Conservation (phyloP, 1,140 invertebrate species). For the Drosophila santomea region DNA sequence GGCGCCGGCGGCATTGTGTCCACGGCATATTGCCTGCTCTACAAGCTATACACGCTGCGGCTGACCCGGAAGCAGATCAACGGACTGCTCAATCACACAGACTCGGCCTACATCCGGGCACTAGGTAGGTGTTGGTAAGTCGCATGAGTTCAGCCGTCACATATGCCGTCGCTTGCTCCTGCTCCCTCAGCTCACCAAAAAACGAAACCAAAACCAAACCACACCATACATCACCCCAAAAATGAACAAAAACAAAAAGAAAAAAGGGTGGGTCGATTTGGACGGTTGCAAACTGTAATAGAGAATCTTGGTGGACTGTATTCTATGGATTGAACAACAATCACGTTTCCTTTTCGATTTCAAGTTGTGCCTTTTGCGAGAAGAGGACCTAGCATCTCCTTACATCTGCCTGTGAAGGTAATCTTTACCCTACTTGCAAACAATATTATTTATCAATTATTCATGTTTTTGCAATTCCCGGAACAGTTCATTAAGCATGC, state of each 20-base stretch:
- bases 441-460: too few species aligned
- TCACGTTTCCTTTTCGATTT: conserved; percentile 10
- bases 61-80: conserved; percentile 98
- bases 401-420: conserved; percentile 11
- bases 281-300: conserved; percentile 3
- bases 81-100: conserved; percentile 96
- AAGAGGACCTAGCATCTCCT: conserved; percentile 7
- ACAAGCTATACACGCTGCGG: conserved; percentile 98
- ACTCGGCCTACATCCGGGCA: conserved; percentile 98
- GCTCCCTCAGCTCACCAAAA: conserved; percentile 43
- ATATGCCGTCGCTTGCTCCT: conserved; percentile 73
- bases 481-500: background rate
- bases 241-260: background rate
- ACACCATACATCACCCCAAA: conserved; percentile 6
- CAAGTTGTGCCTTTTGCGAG: background rate
- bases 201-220: background rate
- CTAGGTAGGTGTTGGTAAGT: conserved; percentile 99
- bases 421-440: background rate
- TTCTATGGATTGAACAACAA: conserved; percentile 7
- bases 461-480: background rate
- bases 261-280: conserved; percentile 27
- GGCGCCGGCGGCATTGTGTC: conserved; percentile 99
- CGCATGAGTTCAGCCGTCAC: conserved; percentile 87
- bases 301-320: conserved; percentile 11
- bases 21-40: conserved; percentile 94